Evolutionary conservation across 1,140 invertebrate genomes (phyloP).

Genomic region (Sitophilus oryzae): DNA sequence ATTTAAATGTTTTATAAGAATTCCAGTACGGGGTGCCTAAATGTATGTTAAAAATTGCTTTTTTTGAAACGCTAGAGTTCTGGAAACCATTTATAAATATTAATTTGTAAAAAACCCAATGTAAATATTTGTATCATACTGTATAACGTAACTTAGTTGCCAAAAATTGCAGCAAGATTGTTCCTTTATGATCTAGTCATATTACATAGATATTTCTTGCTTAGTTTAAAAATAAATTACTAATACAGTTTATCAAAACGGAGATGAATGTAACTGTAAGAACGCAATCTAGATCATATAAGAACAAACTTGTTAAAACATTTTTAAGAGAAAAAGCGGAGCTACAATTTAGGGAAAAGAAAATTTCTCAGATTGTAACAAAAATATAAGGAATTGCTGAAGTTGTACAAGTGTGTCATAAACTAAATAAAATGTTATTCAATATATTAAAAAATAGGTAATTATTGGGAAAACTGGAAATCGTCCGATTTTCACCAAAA

Average conservation of each 20-base stretch:
- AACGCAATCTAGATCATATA: constrained; percentile 17
- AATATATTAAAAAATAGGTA: constrained; percentile 10
- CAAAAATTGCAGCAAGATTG: constrained; percentile 15
- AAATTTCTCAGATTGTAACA: constrained; percentile 17
- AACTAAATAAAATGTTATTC: constrained; percentile 6
- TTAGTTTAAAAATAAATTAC: constrained; percentile 3
- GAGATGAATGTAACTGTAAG: constrained; percentile 27
- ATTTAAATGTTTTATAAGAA: not conserved
- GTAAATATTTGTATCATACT: constrained; percentile 13
- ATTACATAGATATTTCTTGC: constrained; percentile 14
- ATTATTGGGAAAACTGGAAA: too few relatives aligned
- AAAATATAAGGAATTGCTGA: constrained; percentile 24
- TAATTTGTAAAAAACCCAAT: constrained; percentile 3
- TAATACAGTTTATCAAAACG: not conserved
- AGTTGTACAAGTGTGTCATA: constrained; percentile 18
- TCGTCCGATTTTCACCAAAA: too few relatives aligned
- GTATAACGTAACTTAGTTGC: constrained; percentile 16
- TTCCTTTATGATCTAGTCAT: constrained; percentile 15
- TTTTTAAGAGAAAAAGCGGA: not conserved
- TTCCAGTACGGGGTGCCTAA: not conserved
- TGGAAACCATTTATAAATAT: too few relatives aligned
- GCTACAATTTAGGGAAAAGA: not conserved
- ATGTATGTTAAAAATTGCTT: too few relatives aligned
- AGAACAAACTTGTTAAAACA: constrained; percentile 1
- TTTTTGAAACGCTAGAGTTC: too few relatives aligned